Percentiles rank a stretch among this genome's conserved stretches.
Conservation (phyloP, 2,888 invertebrate species). For the Digitonthophagus gazella region DNA sequence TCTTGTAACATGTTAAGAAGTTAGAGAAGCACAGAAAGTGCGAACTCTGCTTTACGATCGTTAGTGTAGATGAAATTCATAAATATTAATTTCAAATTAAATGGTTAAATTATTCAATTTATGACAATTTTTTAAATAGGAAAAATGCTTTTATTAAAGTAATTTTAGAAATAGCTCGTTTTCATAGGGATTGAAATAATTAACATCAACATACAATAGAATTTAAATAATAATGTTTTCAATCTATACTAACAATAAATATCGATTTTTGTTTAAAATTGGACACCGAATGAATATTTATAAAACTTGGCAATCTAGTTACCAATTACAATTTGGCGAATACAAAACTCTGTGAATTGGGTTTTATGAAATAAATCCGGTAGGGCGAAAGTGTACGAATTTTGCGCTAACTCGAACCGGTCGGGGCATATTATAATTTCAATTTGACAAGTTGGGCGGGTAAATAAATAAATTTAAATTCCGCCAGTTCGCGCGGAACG, state of each 20-base stretch:
- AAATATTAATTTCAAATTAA: constrained; percentile 18
- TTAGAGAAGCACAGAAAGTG: constrained; percentile 5
- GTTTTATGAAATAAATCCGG: neutral
- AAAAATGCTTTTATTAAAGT: too few relatives aligned
- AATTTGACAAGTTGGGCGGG: neutral
- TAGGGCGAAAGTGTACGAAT: neutral
- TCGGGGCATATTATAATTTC: neutral
- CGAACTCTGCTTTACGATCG: neutral
- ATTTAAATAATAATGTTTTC: neutral
- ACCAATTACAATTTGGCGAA: neutral
- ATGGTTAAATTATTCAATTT: too few relatives aligned
- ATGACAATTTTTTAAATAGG: too few relatives aligned
- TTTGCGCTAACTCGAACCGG: neutral
- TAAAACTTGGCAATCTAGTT: neutral
- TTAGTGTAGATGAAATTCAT: constrained; percentile 16
- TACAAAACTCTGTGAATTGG: neutral
- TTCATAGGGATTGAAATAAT: neutral
- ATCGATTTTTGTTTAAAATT: neutral
- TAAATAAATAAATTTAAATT: neutral
- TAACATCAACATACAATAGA: neutral
- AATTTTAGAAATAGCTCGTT: neutral
- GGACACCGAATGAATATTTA: neutral
- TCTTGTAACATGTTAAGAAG: constrained; percentile 1
- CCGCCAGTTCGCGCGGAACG: neutral
- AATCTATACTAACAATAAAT: neutral